Evolutionary conservation across 2,797 vertebrate species (phyloP).

Genomic region (Lerista edwardsae): DNA sequence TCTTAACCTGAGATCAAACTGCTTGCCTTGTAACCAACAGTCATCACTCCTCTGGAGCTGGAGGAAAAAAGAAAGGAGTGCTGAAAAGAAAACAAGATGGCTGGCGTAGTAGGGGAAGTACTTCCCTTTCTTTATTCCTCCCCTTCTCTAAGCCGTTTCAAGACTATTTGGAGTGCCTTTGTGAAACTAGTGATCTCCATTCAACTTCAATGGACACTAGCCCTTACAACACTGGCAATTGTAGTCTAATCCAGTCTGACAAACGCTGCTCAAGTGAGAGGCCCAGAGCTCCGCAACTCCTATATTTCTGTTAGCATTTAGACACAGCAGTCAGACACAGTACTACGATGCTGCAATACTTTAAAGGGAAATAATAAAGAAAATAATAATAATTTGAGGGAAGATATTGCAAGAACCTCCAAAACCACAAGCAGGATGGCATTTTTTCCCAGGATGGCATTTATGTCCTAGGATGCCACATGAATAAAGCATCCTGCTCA

Average conservation of each 20-base stretch:
- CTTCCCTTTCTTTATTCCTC: conserved; percentile 2
- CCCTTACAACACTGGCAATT: neutral
- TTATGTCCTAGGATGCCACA: conserved; percentile 46
- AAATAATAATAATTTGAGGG: conserved; percentile 3
- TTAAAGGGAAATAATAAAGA: neutral
- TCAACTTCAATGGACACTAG: conserved; percentile 8
- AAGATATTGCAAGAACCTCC: conserved; percentile 56
- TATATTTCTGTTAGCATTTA: neutral
- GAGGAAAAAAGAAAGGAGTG: conserved; percentile 5
- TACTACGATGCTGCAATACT: neutral
- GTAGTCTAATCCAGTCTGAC: neutral
- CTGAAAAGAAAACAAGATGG: neutral
- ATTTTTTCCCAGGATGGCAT: too few species aligned
- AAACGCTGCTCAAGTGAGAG: neutral
- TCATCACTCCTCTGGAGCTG: neutral
- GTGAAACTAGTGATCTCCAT: neutral
- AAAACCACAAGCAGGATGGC: conserved; percentile 31
- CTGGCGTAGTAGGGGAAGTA: neutral
- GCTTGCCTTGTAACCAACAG: conserved; percentile 48
- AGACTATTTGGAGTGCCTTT: neutral
- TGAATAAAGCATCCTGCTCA: conserved; percentile 69
- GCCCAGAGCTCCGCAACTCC: too few species aligned
- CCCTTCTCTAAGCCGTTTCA: neutral
- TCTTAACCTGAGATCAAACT: conserved; percentile 41
- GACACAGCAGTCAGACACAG: neutral